Evolutionary conservation across 2,888 invertebrate species (phyloP).

Genomic region (Mycalesis mineus): DNA sequence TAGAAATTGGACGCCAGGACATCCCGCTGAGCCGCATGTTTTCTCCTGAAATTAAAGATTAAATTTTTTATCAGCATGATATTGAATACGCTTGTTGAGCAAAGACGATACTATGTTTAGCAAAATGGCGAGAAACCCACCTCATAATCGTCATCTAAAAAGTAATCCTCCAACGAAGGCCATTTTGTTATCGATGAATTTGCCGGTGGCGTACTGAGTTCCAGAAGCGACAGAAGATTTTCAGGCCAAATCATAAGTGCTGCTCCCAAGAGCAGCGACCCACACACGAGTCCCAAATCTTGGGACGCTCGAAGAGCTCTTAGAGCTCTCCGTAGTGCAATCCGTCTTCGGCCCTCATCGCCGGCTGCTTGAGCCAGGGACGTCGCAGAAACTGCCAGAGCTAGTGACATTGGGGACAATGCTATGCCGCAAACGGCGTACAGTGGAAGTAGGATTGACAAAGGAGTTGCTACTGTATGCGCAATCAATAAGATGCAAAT

Average conservation of each 20-base stretch:
- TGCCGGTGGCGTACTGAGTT: slow-evolving; percentile 54
- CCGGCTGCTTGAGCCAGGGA: slow-evolving; percentile 75
- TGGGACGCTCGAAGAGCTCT: slow-evolving; percentile 68
- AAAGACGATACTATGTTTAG: neutral
- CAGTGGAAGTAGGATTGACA: slow-evolving; percentile 55
- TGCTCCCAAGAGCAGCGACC: slow-evolving; percentile 59
- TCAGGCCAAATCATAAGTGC: slow-evolving; percentile 74
- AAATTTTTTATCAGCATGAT: too few relatives aligned
- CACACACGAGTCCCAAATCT: slow-evolving; percentile 64
- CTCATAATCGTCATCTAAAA: slow-evolving; percentile 77
- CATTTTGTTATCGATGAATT: slow-evolving; percentile 60
- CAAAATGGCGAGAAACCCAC: slow-evolving; percentile 54
- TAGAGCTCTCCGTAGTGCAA: slow-evolving; percentile 60
- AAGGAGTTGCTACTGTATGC: slow-evolving; percentile 69
- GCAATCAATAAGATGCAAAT: slow-evolving; percentile 79
- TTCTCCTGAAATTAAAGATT: slow-evolving; percentile 50
- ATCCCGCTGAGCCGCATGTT: slow-evolving; percentile 61
- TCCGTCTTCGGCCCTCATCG: slow-evolving; percentile 59
- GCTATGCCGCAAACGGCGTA: slow-evolving; percentile 76
- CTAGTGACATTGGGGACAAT: slow-evolving; percentile 77
- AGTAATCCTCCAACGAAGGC: slow-evolving; percentile 72
- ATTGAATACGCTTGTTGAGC: too few relatives aligned
- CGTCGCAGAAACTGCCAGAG: slow-evolving; percentile 78
- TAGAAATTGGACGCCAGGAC: slow-evolving; percentile 58
- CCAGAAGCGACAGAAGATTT: slow-evolving; percentile 61